Percentiles rank a stretch among this genome's conserved stretches.
Conservation (phyloP, 2,797 vertebrate species). For the Limosa lapponica region DNA sequence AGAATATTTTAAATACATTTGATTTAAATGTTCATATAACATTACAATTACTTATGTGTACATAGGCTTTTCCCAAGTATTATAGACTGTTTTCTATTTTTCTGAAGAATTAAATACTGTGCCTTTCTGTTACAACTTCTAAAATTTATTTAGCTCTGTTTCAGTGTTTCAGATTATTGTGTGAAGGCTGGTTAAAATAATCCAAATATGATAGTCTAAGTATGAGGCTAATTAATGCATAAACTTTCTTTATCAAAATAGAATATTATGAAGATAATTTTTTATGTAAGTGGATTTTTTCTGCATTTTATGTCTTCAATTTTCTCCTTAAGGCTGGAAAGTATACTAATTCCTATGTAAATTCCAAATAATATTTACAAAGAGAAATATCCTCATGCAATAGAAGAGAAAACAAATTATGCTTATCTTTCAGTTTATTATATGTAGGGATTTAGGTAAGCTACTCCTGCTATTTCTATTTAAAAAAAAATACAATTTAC, state of each 20-base stretch:
- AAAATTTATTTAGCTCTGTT: constrained; percentile 40
- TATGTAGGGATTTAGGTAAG: not conserved
- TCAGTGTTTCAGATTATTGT: not conserved
- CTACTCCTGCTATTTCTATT: not conserved
- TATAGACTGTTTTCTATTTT: not conserved
- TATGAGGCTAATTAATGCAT: not conserved
- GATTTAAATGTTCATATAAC: not conserved
- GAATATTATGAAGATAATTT: not conserved
- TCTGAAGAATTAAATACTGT: not conserved
- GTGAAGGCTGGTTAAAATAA: not conserved
- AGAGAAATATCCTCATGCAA: not conserved
- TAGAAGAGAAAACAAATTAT: not conserved
- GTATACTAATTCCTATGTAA: not conserved
- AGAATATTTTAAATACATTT: not conserved
- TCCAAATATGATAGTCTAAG: not conserved
- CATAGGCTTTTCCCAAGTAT: not conserved
- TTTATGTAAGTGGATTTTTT: not conserved
- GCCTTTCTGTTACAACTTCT: constrained; percentile 4
- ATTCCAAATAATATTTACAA: not conserved
- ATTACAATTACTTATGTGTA: not conserved
- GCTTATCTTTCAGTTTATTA: not conserved
- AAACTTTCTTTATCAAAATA: not conserved
- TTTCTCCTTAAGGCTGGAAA: not conserved
- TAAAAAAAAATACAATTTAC: not conserved
- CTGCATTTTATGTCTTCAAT: not conserved